Evolutionary conservation across 2,888 invertebrate genomes (phyloP), one percentile per base, ranked within the genome.

Genomic region (Drosophila mimetica): DNA sequence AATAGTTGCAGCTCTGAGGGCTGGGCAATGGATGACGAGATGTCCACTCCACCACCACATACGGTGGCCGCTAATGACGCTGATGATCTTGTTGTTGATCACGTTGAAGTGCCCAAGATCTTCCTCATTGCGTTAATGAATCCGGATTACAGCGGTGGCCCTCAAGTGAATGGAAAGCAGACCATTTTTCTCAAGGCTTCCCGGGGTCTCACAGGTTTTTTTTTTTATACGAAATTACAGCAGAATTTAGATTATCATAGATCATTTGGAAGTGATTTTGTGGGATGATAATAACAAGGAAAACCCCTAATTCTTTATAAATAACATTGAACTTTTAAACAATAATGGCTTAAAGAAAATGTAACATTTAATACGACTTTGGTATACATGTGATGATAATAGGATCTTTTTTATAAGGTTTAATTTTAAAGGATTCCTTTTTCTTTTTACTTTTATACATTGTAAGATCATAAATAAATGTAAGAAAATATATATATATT

Each of bases 1-100:
- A 87, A 86, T 81, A 81, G 87, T 84, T 82, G 81, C 61, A 52
- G 74, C 74, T 80, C 60, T 47, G 71, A 74, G 57, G 69, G 30
- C 47, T 52, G 67, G 67, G 60, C 67, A 18, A 11, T 42, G 42
- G 77, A 48, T 53, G 54, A 37, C 36, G 59, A 59, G 44, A 22
- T 46, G 37, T 57, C 53, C 57, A 55, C 51, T 22, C 22, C 5
- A 22, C 39, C 53, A 54, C 47, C 6, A n/a, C 42, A 42, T 22
- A 18, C 11, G 42, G n/a, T n/a, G n/a, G n/a, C 13, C 34, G 25
- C 28, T 32, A 32, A 53, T 32, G 42, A 53, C n/a, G 30, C 18
- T 20, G 60, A 52, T 70, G 71, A 60, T 48, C 52, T 47, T 60
- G 41, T 46, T 39, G 52, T 14, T 32, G 42, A 54, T 47, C 36